Percentiles rank a stretch among this genome's conserved stretches.
Conservation (phyloP, 2,888 invertebrate species). For the Tenthredo mesomela region DNA sequence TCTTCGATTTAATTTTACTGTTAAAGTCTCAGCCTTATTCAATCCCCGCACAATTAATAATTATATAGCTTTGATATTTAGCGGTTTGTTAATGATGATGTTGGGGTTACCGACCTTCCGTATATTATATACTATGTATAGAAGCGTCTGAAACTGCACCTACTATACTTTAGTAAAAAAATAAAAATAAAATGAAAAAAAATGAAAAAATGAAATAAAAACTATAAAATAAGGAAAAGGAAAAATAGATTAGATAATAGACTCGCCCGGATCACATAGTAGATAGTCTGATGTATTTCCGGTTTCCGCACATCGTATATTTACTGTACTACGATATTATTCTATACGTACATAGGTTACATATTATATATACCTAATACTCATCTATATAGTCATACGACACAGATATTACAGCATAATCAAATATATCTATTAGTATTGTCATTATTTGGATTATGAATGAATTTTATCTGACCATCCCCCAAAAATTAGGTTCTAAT, state of each 20-base stretch:
- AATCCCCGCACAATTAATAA: not conserved
- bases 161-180: not conserved
- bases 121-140: not conserved
- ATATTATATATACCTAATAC: no score
- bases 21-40: not conserved
- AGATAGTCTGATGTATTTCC: constrained; percentile 39
- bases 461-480: no score
- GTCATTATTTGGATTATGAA: no score
- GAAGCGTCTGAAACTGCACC: not conserved
- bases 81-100: not conserved
- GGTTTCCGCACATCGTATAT: not conserved
- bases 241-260: not conserved
- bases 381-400: no score
- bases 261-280: not conserved
- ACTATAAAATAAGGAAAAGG: no score
- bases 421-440: no score
- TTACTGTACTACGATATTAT: not conserved
- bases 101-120: not conserved
- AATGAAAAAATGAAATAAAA: no score
- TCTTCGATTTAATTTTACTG: no score
- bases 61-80: not conserved
- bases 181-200: no score
- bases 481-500: no score
- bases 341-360: not conserved
- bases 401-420: no score